A percentile compares a stretch with the other conserved stretches of the same genome.
Conservation (phyloP, 2,113 vertebrate species). For the Triplophysa tibetana region DNA sequence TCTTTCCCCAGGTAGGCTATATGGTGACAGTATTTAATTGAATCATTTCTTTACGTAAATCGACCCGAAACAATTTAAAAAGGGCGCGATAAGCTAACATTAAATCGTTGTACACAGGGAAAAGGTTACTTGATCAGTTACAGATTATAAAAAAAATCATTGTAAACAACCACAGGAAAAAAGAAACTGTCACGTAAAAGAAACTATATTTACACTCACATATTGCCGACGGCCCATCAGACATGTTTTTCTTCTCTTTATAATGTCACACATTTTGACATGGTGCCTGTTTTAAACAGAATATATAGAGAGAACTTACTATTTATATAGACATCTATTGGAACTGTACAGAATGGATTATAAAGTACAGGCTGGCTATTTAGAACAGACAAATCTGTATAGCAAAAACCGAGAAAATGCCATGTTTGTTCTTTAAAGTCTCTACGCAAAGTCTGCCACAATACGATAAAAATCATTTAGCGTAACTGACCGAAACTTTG, state of each 20-base stretch:
- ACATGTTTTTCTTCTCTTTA: conserved; percentile 60
- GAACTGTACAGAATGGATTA: conserved; percentile 73
- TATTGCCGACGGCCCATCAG: conserved; percentile 74
- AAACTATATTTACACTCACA: conserved; percentile 73
- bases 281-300: conserved; percentile 70
- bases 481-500: conserved; percentile 3
- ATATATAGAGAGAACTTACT: conserved; percentile 72
- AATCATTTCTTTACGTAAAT: conserved; percentile 8
- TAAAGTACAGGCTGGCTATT: conserved; percentile 52
- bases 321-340: conserved; percentile 72
- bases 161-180: conserved; percentile 66
- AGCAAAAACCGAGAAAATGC: conserved; percentile 50
- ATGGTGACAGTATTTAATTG: neutral
- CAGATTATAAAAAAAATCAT: conserved; percentile 55
- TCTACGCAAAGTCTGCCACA: conserved; percentile 7
- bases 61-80: conserved; percentile 6
- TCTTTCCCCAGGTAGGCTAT: neutral
- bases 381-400: conserved; percentile 66
- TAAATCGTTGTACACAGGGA: neutral
- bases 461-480: conserved; percentile 10
- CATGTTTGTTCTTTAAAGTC: conserved; percentile 23
- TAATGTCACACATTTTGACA: conserved; percentile 70
- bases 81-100: neutral
- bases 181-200: conserved; percentile 66
- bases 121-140: conserved; percentile 25